These are phyloP conservation scores for Chesias legatella DNA, from an alignment of 2,888 invertebrate genomes.

Conservation along the genomic window DNA sequence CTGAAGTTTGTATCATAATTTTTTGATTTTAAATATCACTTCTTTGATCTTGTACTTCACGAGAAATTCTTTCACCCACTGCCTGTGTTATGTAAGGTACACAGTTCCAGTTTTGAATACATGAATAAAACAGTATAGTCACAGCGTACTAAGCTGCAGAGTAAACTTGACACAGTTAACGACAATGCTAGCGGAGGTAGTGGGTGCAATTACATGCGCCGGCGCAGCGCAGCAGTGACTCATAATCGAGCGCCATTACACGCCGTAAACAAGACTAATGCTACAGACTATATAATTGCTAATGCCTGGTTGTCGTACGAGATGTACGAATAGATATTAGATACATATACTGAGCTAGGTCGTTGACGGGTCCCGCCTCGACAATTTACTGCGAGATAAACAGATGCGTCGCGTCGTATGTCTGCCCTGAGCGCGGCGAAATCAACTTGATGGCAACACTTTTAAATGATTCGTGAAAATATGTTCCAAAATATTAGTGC, in stretches of 20 bases:
- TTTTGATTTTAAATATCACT: too few species aligned
- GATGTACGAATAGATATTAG: not conserved
- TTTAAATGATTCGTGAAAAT: too few species aligned
- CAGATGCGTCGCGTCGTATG: not conserved
- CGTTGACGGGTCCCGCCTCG: too few species aligned
- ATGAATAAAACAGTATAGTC: slow-evolving; percentile 3
- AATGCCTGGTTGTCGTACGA: not conserved
- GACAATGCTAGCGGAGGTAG: slow-evolving; percentile 23
- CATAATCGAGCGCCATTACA: slow-evolving; percentile 27
- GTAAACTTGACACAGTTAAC: slow-evolving; percentile 36
- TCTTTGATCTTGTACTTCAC: too few species aligned
- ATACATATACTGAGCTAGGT: too few species aligned
- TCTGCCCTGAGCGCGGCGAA: too few species aligned
- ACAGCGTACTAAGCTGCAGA: not conserved
- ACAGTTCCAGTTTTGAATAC: not conserved
- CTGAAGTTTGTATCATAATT: too few species aligned
- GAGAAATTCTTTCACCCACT: too few species aligned
- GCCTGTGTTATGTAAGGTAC: too few species aligned
- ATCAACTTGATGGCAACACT: too few species aligned
- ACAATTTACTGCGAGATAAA: not conserved
- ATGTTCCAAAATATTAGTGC: too few species aligned
- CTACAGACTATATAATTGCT: slow-evolving; percentile 32
- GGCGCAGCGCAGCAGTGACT: slow-evolving; percentile 21
- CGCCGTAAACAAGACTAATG: slow-evolving; percentile 30
- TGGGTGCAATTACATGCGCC: slow-evolving; percentile 29